These are phyloP conservation scores for Plodia interpunctella DNA, from an alignment of 1,140 invertebrate genomes.

Conservation along the genomic window DNA sequence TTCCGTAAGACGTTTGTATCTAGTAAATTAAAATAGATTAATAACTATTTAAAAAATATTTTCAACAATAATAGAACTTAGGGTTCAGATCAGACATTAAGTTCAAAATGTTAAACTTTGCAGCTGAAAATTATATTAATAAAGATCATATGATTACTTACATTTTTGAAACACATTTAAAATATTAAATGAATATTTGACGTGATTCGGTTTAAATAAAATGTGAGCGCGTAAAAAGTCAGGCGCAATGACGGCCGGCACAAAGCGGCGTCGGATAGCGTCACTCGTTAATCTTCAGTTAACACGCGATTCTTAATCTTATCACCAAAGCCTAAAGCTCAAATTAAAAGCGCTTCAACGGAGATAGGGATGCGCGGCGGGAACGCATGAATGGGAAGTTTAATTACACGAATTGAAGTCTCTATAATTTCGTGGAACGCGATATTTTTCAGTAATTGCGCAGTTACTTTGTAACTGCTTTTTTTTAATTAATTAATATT, in stretches of 20 bases:
- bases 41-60: too few species aligned
- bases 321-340: background rate
- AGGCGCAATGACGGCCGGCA: background rate
- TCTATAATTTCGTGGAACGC: background rate
- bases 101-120: too few species aligned
- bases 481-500: slow-evolving; percentile 6
- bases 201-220: background rate
- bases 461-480: slow-evolving; percentile 4
- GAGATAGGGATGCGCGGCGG: background rate
- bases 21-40: too few species aligned
- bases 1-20: too few species aligned
- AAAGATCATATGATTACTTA: too few species aligned
- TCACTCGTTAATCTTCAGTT: background rate
- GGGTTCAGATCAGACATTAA: too few species aligned
- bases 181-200: too few species aligned
- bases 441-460: slow-evolving; percentile 1
- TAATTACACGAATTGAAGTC: slow-evolving; percentile 4
- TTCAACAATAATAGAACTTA: too few species aligned
- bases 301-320: background rate
- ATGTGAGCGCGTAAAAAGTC: background rate
- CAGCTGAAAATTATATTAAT: too few species aligned
- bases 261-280: background rate
- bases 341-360: background rate
- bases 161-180: too few species aligned
- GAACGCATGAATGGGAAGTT: background rate